Percentiles rank a stretch among this genome's conserved stretches.
These are phyloP conservation scores for Chaetoderma sp. DNA, from an alignment of 2,888 invertebrate genomes.

Conservation along the genomic window DNA sequence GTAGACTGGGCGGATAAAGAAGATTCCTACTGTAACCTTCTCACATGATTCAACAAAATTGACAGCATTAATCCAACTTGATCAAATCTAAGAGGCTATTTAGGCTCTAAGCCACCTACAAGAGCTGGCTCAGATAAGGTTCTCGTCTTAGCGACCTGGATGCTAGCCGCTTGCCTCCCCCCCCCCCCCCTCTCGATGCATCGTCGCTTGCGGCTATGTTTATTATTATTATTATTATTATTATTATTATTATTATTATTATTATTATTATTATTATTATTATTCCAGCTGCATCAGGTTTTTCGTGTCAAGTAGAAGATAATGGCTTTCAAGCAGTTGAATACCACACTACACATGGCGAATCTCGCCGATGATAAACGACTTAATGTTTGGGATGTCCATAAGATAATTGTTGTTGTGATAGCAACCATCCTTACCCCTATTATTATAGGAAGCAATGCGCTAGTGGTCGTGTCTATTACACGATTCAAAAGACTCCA, in stretches of 20 bases:
- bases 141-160: too few relatives aligned
- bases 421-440: slow-evolving; percentile 60
- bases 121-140: too few relatives aligned
- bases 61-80: background rate
- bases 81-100: too few relatives aligned
- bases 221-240: too few relatives aligned
- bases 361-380: background rate
- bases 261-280: background rate
- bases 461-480: slow-evolving; percentile 75
- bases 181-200: too few relatives aligned
- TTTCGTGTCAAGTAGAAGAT: background rate
- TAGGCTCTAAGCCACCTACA: too few relatives aligned
- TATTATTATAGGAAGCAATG: slow-evolving; percentile 75
- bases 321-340: background rate
- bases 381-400: background rate
- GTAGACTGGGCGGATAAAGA: too few relatives aligned
- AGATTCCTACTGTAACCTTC: too few relatives aligned
- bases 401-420: slow-evolving; percentile 34
- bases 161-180: background rate
- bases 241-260: background rate
- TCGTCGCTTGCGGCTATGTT: too few relatives aligned
- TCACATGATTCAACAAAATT: too few relatives aligned
- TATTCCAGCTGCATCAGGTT: background rate
- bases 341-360: too few relatives aligned
- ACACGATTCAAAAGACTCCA: slow-evolving; percentile 75